These are phyloP conservation scores for Pyrocoelia pectoralis DNA, from an alignment of 2,888 invertebrate genomes.

Conservation along the genomic window DNA sequence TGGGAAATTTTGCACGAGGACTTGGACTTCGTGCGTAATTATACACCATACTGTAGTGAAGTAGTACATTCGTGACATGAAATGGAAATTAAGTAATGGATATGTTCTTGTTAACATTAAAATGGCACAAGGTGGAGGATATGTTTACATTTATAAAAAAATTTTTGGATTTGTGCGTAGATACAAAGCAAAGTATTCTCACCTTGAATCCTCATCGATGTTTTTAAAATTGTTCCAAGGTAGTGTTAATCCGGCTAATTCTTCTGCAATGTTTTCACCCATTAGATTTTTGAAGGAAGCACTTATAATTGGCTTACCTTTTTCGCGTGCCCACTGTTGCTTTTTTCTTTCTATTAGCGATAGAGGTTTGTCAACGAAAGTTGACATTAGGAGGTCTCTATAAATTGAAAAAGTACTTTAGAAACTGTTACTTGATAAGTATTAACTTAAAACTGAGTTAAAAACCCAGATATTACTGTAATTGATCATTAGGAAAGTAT, in stretches of 20 bases:
- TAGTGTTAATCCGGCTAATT: slow-evolving; percentile 79
- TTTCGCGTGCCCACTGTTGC: slow-evolving; percentile 92
- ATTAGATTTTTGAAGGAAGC: background rate
- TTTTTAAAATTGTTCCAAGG: slow-evolving; percentile 69
- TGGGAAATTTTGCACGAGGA: slow-evolving; percentile 28
- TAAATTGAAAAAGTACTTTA: background rate
- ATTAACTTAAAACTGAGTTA: too few species aligned
- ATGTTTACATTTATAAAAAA: background rate
- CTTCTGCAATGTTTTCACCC: slow-evolving; percentile 67
- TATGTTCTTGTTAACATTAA: slow-evolving; percentile 2
- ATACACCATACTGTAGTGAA: slow-evolving; percentile 25
- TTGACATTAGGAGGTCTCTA: slow-evolving; percentile 46
- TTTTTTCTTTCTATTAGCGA: slow-evolving; percentile 88
- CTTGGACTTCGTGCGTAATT: slow-evolving; percentile 20
- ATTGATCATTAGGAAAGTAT: too few species aligned
- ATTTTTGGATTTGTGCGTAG: background rate
- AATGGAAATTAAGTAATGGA: slow-evolving; percentile 21
- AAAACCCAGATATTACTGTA: too few species aligned
- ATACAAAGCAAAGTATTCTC: slow-evolving; percentile 21
- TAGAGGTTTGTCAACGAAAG: slow-evolving; percentile 47
- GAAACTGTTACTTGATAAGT: background rate
- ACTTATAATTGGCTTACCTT: slow-evolving; percentile 67
- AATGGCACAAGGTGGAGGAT: slow-evolving; percentile 16
- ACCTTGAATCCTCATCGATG: slow-evolving; percentile 21
- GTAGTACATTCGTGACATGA: slow-evolving; percentile 22